Base-by-base conservation (phyloP, 2,888 invertebrate species). In the Polyploca ridens region DNA sequence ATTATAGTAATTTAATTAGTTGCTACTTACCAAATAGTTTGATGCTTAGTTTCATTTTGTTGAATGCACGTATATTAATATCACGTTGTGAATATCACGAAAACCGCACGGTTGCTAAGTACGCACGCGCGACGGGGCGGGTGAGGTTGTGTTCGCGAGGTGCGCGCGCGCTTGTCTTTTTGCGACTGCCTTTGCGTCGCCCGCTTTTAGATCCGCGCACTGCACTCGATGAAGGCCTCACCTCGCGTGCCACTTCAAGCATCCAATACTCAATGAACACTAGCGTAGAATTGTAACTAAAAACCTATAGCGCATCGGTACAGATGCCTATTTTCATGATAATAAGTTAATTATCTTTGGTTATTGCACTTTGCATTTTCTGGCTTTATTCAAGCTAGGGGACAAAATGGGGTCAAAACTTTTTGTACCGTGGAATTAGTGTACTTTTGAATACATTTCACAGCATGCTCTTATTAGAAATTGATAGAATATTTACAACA, bases 41-140 rank as follows among this genome's bases (percentile, higher is more conserved):
- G 49, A 93, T 80, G 67, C 89, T 85, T 69, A 92, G 79, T 81
- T 90, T 92, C 93, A 93, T 93, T 75, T 82, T 90, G 76, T 72
- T 70, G 65, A 71, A 69, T 69, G 64, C 78, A 82, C 78, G 74
- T 80, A 78, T 79, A 19, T 10, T 10, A 60, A 11, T 19, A 60
- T 60, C 61, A 61, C 61, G 61, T 41, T 61, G 54, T 33, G 2
- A 61, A 44, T 76, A 82, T 77, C 84, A 90, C 87, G 77, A 77
- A 73, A 76, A 76, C 71, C 76, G 76, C 75, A 69, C 41, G 64
- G 66, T 66, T 64, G 73, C 59, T 63, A 63, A 66, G 71, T 73
- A 73, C 78, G 78, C 74, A 75, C 72, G 78, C 83, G 79, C 78
- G 76, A 74, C 71, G 63, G 69, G 71, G 66, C 74, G 75, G 75